phyloP scores from a whole-genome alignment of 2,888 invertebrate genomes.

The Ellobium chinense region DNA sequence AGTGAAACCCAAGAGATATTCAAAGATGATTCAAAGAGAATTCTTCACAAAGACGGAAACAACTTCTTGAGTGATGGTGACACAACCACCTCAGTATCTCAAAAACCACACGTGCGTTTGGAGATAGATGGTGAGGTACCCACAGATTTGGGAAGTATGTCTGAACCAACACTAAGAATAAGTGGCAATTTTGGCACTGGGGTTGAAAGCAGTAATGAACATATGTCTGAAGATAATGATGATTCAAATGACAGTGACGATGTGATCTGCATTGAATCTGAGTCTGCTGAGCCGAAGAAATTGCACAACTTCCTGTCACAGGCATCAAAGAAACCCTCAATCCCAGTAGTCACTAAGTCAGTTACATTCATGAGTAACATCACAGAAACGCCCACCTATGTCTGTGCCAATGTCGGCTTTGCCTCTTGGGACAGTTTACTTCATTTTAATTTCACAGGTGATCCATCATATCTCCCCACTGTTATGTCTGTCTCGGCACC shows the following conservation, averaged over 20 bases:
- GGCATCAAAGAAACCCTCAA: not conserved
- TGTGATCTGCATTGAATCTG: constrained; percentile 42
- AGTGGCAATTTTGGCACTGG: no score
- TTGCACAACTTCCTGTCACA: constrained; percentile 34
- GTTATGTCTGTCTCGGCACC: constrained; percentile 18
- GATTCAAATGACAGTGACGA: constrained; percentile 39
- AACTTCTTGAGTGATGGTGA: no score
- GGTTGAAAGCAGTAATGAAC: not conserved
- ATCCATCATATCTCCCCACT: constrained; percentile 36
- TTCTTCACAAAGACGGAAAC: no score
- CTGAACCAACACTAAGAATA: no score
- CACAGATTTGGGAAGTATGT: no score
- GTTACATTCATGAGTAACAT: constrained; percentile 37
- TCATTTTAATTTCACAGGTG: constrained; percentile 43
- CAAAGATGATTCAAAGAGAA: no score
- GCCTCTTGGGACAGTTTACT: constrained; percentile 14
- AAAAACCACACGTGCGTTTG: no score
- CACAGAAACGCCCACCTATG: constrained; percentile 22
- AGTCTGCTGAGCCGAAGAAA: constrained; percentile 32
- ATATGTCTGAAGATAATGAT: constrained; percentile 20
- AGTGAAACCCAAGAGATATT: no score
- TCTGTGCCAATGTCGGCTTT: constrained; percentile 34
- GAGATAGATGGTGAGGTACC: no score
- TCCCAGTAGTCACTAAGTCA: constrained; percentile 3
- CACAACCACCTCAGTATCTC: no score